Evolutionary conservation across 2,888 invertebrate species (phyloP), one percentile per base, ranked within the genome.

Genomic region (Epinotia brunnichana): DNA sequence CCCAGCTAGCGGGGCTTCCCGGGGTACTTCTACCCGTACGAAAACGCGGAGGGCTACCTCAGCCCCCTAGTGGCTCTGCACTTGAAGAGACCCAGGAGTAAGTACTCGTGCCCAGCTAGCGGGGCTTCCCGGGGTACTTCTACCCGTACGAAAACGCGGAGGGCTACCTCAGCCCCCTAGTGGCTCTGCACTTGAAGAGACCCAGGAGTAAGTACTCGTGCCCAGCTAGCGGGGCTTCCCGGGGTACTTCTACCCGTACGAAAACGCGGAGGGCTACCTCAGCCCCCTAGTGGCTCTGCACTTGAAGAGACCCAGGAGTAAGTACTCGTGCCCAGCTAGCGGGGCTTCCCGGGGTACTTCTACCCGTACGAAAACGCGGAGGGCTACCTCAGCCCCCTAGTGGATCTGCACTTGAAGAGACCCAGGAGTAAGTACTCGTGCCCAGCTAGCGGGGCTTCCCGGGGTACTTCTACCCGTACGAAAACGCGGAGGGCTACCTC

Each of bases 211-310:
- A 96, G 96, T n/a, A n/a, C n/a, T n/a, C n/a, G n/a, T n/a, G n/a
- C n/a, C n/a, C n/a, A n/a, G n/a, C n/a, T n/a, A n/a, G n/a, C 95
- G 95, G 72, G 98, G 98, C 69, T 97, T 98, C 85, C 97, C 97
- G 0, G 97, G 97, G 0, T 97, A 96, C 84, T 98, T 96, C 91
- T 98, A 97, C 91, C 98, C 98, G 0, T 98, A 96, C 85, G 95
- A 95, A 82, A 97, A 98, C 83, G 95, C 96, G 0, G 96, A 96
- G 87, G 97, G 98, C 10, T 98, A 98, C 84, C 94, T 97, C 75
- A 97, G 97, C 81, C 98, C 98, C 0, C 90, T 98, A 48, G 96
- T 98, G 7, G 98, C 98, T 56, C 95, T 98, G 59, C 96, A 97
- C 83, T 95, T 98, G 81, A 91, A 95, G 83, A 94, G 96, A 80